phyloP scores from a whole-genome alignment of 2,888 invertebrate genomes.

The Eilema depressum region DNA sequence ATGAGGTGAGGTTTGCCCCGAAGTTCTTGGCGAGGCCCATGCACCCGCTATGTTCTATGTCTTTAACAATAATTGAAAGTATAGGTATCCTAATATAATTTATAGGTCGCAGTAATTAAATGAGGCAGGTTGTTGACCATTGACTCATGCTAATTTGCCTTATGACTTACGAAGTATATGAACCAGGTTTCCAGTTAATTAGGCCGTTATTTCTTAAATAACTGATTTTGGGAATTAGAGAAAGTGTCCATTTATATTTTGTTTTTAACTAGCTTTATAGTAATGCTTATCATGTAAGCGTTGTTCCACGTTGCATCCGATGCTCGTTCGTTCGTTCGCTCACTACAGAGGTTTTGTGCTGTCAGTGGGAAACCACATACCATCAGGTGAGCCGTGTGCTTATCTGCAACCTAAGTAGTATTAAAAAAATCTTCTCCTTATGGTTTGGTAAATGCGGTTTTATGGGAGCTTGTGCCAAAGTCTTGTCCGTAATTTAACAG shows the following conservation, averaged over 20 bases:
- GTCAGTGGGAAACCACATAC: too few relatives aligned
- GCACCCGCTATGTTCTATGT: not conserved
- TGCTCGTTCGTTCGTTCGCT: too few relatives aligned
- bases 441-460: too few relatives aligned
- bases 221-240: not conserved
- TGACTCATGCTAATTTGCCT: constrained; percentile 23
- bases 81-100: constrained; percentile 3
- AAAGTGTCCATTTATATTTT: not conserved
- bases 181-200: not conserved
- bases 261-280: not conserved
- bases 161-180: constrained; percentile 11
- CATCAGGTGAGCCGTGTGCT: too few relatives aligned
- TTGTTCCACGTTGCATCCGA: not conserved
- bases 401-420: too few relatives aligned
- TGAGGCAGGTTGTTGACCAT: constrained; percentile 23
- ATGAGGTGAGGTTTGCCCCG: not conserved
- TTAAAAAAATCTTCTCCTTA: too few relatives aligned
- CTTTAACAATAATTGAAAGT: constrained; percentile 3
- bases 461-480: too few relatives aligned
- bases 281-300: too few relatives aligned
- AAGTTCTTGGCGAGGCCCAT: not conserved
- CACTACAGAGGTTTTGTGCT: too few relatives aligned
- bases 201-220: not conserved
- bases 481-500: too few relatives aligned
- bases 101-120: constrained; percentile 17